Base-by-base conservation (phyloP, 2,888 invertebrate species). In the Troilus luridus region DNA sequence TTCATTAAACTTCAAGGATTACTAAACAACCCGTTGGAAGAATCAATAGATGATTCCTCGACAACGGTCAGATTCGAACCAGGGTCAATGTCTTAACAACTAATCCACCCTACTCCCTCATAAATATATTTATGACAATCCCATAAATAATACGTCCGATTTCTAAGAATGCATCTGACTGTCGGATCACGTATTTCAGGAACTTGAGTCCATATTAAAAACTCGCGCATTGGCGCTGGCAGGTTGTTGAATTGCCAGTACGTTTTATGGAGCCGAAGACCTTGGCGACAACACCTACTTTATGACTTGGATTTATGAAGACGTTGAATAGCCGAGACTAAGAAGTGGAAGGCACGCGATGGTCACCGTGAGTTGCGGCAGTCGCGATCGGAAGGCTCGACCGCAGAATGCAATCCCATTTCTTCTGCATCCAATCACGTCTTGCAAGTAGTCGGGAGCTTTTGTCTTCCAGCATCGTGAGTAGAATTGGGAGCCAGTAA, bases 371-470 rank as follows among this genome's bases (percentile, higher is more conserved):
- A 17, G 24, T 41, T 77, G 72, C 72, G 41, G 27, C 27, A 77
- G 27, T 8, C 17, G 17, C 72, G 8, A 41, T 77, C 72, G 17
- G 27, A 14, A 77, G 72, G 17, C 41, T 77, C 72, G 1, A 77
- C 72, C 72, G 72, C 72, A 77, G 72, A 77, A 77, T 77, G 72
- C 72, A 77, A 77, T 77, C 41, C 72, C 72, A 77, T 41, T 19
- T 77, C 27, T 77, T 77, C 72, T 77, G 6, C 17, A 77, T 77
- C 17, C 72, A 14, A 27, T 77, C 72, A 77, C 72, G 72, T 41
- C n/a, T 77, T 77, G 17, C 72, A 41, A 41, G 17, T 7, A 17
- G 72, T 41, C 17, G 27, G 72, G 67, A 67, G 19, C 62, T 62
- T 62, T 64, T 3, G n/a, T 64, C 64, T 64, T 64, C 12, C 64